phyloP scores from a whole-genome alignment of 1,140 invertebrate genomes.

The Aphelinus certus region DNA sequence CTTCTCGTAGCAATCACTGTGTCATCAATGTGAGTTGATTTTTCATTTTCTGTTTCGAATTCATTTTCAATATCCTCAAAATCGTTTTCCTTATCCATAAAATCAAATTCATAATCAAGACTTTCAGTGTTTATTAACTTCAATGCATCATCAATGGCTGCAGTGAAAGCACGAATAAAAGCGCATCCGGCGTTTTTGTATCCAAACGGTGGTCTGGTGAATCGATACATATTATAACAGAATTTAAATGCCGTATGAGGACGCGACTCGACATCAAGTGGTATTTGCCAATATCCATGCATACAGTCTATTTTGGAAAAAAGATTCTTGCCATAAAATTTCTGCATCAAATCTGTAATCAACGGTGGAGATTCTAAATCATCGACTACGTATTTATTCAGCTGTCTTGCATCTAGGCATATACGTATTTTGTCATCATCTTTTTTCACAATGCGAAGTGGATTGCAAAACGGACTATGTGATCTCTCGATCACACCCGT shows the following conservation, averaged over 20 bases:
- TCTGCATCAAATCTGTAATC: slow-evolving; percentile 43
- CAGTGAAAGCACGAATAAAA: too few species aligned
- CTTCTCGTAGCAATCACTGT: too few species aligned
- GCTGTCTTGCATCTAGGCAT: slow-evolving; percentile 50
- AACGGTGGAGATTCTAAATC: slow-evolving; percentile 46
- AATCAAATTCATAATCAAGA: too few species aligned
- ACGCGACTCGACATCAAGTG: slow-evolving; percentile 40
- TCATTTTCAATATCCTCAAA: not conserved
- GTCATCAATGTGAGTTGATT: too few species aligned
- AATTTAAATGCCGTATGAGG: slow-evolving; percentile 46
- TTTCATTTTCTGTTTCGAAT: too few species aligned
- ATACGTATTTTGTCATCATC: slow-evolving; percentile 45
- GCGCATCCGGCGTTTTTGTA: too few species aligned
- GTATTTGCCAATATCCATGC: slow-evolving; percentile 57
- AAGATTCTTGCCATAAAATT: slow-evolving; percentile 44
- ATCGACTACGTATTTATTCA: slow-evolving; percentile 48
- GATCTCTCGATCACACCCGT: slow-evolving; percentile 44
- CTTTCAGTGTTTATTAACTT: not conserved
- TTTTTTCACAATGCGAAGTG: slow-evolving; percentile 43
- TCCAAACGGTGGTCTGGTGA: slow-evolving; percentile 16
- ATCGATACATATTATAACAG: slow-evolving; percentile 17
- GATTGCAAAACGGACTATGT: slow-evolving; percentile 51
- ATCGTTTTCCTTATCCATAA: not conserved
- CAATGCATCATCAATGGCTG: too few species aligned
- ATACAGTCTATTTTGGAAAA: slow-evolving; percentile 51